phyloP scores from a whole-genome alignment of 1,140 invertebrate genomes.

The Panagrolaimus sp. region DNA sequence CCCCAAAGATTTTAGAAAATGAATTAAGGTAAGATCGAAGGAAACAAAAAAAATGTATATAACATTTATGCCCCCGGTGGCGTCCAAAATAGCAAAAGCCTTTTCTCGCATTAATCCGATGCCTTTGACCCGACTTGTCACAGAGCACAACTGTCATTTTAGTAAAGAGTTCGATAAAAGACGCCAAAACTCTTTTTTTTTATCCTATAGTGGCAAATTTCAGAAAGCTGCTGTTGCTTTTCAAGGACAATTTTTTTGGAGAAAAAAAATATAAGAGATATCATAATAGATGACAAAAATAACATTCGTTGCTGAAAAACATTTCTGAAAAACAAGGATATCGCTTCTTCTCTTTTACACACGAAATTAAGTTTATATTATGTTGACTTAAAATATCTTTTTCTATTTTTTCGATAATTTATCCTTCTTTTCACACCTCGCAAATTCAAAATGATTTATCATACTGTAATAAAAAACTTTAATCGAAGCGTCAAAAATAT shows the following conservation, averaged over 20 bases:
- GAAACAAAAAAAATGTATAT: background rate
- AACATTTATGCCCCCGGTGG: background rate
- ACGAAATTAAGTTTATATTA: background rate
- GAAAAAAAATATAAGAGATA: background rate
- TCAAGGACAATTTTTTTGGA: background rate
- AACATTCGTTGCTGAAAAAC: background rate
- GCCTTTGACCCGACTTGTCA: constrained; percentile 10
- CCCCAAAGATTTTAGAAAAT: background rate
- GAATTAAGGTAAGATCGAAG: background rate
- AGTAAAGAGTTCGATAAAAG: background rate
- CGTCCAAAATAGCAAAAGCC: background rate
- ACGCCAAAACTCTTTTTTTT: background rate
- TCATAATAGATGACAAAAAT: background rate
- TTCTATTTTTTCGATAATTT: background rate
- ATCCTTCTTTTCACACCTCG: background rate
- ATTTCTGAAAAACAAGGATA: background rate
- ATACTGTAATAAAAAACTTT: background rate
- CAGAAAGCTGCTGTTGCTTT: background rate
- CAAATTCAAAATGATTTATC: background rate
- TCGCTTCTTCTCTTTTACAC: background rate
- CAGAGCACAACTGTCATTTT: constrained; percentile 12
- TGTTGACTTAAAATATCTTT: no score
- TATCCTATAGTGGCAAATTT: background rate
- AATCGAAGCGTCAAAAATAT: constrained; percentile 4
- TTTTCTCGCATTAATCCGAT: background rate